phyloP scores from a whole-genome alignment of 2,888 invertebrate genomes.

The Ormyrus rosae region DNA sequence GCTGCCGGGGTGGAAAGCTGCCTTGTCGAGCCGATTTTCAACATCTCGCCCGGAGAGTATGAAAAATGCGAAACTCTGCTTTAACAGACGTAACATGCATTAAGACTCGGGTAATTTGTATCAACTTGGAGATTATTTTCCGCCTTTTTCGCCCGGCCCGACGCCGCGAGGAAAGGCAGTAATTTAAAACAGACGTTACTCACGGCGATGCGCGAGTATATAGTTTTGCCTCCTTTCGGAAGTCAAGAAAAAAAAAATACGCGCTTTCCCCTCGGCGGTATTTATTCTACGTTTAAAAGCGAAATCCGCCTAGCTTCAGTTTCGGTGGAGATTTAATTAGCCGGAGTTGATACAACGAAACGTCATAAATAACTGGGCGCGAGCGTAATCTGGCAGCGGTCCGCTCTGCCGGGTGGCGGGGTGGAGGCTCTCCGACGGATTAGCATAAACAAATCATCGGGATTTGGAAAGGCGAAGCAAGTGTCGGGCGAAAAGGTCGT shows the following conservation, averaged over 20 bases:
- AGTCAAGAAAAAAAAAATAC: no score
- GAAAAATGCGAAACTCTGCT: slow-evolving; percentile 46
- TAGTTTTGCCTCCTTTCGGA: no score
- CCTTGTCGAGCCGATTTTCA: slow-evolving; percentile 58
- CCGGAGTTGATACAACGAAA: slow-evolving; percentile 48
- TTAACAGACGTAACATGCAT: slow-evolving; percentile 38
- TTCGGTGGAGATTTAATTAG: slow-evolving; percentile 50
- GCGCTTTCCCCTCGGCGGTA: no score
- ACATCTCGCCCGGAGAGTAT: slow-evolving; percentile 38
- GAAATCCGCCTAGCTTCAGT: slow-evolving; percentile 19
- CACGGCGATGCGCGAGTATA: no score
- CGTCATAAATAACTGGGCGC: slow-evolving; percentile 57
- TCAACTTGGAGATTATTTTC: slow-evolving; percentile 46
- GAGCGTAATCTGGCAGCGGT: slow-evolving; percentile 43
- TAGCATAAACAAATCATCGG: slow-evolving; percentile 74
- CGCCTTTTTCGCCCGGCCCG: not conserved
- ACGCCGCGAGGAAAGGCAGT: no score
- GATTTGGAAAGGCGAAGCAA: slow-evolving; percentile 67
- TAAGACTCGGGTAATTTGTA: slow-evolving; percentile 40
- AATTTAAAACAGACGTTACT: no score
- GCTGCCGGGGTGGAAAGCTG: slow-evolving; percentile 13
- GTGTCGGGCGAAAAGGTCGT: slow-evolving; percentile 35
- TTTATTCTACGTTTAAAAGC: no score
- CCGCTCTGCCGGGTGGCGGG: not conserved
- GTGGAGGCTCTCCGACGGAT: no score